These are phyloP conservation scores for Apis cerana DNA, from an alignment of 1,140 invertebrate species.

Conservation along the genomic window DNA sequence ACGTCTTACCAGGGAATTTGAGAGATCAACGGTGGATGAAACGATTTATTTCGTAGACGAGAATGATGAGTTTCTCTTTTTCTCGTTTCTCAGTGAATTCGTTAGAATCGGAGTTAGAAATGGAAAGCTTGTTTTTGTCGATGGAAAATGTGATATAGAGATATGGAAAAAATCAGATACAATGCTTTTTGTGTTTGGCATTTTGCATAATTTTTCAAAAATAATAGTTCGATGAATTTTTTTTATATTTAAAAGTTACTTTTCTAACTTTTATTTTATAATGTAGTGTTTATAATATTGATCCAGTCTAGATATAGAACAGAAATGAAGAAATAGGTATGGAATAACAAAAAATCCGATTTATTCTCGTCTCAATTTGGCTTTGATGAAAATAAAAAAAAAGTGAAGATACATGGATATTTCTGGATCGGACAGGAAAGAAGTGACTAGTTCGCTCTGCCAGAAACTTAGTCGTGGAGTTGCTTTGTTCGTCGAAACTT, in stretches of 20 bases:
- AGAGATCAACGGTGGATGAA: not conserved
- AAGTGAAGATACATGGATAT: not conserved
- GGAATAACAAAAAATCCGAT: not conserved
- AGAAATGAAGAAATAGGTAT: no score
- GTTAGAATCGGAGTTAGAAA: no score
- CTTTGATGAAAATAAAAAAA: not conserved
- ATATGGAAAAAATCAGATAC: no score
- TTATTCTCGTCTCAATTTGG: not conserved
- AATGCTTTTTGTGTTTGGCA: no score
- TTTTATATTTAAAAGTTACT: no score
- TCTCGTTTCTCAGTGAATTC: not conserved
- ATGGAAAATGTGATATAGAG: no score
- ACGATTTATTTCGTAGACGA: not conserved
- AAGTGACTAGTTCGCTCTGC: not conserved
- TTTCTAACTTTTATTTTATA: no score
- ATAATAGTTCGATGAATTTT: no score
- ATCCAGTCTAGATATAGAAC: no score
- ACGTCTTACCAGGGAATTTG: not conserved
- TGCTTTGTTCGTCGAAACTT: not conserved
- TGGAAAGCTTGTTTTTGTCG: no score
- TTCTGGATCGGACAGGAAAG: not conserved
- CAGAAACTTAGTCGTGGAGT: slow-evolving; percentile 3
- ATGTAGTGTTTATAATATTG: no score
- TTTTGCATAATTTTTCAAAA: no score
- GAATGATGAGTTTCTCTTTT: not conserved